phyloP scores from a whole-genome alignment of 2,888 invertebrate genomes.

The Lordiphosa andalusiaca region DNA sequence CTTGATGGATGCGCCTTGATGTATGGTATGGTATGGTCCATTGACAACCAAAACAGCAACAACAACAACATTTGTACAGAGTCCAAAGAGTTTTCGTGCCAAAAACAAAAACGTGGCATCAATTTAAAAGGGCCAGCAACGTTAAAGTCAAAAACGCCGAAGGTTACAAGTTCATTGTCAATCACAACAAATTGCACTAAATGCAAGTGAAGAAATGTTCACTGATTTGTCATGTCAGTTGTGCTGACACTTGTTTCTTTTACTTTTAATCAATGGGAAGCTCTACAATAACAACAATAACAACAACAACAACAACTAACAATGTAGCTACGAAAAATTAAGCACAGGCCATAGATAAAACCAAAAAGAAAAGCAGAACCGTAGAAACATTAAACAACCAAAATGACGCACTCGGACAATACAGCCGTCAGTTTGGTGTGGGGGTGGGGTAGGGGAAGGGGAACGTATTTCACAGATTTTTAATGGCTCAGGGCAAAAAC shows the following conservation, averaged over 20 bases:
- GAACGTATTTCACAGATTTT: too few species aligned
- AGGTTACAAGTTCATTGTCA: conserved; percentile 36
- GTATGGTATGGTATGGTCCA: conserved; percentile 12
- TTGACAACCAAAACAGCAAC: conserved; percentile 18
- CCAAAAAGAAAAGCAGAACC: too few species aligned
- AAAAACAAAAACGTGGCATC: conserved; percentile 15
- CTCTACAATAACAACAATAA: too few species aligned
- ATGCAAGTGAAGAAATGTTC: conserved; percentile 13
- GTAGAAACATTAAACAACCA: too few species aligned
- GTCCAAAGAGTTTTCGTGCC: conserved; percentile 38
- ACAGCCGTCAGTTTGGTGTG: too few species aligned
- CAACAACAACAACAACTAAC: too few species aligned
- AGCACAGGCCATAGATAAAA: too few species aligned
- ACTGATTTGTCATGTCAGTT: neutral
- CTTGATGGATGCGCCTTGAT: conserved; percentile 17
- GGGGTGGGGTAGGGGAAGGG: too few species aligned
- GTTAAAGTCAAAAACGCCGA: neutral
- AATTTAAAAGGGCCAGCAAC: conserved; percentile 26
- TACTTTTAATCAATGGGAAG: neutral
- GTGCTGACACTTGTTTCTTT: conserved; percentile 7
- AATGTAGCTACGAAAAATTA: too few species aligned
- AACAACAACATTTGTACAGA: conserved; percentile 15
- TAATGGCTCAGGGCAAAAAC: too few species aligned
- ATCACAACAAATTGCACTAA: conserved; percentile 34
- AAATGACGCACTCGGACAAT: too few species aligned